Base-by-base conservation (phyloP, 2,113 vertebrate genomes). In the Callipepla squamata region DNA sequence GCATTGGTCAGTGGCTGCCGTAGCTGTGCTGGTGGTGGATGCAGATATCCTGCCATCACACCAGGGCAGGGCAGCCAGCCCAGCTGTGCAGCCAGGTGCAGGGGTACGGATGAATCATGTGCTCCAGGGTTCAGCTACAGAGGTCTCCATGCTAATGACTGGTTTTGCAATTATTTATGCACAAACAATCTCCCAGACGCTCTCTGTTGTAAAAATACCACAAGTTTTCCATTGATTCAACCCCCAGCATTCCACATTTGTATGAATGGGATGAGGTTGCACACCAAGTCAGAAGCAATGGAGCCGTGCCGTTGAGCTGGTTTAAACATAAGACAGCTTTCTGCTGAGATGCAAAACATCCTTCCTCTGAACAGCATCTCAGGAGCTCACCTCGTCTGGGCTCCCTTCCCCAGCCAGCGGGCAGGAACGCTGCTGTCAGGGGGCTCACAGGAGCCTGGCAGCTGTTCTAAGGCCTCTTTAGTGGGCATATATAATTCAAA, bases 91-190 rank as follows among this genome's bases (percentile, higher is more conserved):
- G 26, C 12, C 67, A 66, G 79, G 62, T 58, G 67, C 70, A 72
- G 68, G 40, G 36, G 19, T 34, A 32, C 19, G 38, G 58, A 45
- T 68, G 63, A 59, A 34, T 50, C 77, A 51, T 1, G 9, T 47
- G 4, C 72, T 34, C 30, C 58, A 48, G 58, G 14, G 36, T n/a
- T 79, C 38, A 63, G 47, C 63, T 76, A 69, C 13, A 34, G 23
- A 89, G 68, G 20, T 59, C 68, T 91, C 19, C 6, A 22, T 40
- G 34, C 58, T 76, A 89, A 80, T 68, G 53, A 83, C 5, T 36
- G 48, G 22, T 67, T 93, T 83, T 91, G 59, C 58, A 38, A 72
- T 84, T 76, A 87, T 73, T 84, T 89, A 80, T 15, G 68, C 81
- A 61, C 74, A 85, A 85, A 69, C 50, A 45, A 77, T 30, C 73